Base-by-base conservation (phyloP, 2,888 invertebrate genomes). In the Ochropleura leucogaster region DNA sequence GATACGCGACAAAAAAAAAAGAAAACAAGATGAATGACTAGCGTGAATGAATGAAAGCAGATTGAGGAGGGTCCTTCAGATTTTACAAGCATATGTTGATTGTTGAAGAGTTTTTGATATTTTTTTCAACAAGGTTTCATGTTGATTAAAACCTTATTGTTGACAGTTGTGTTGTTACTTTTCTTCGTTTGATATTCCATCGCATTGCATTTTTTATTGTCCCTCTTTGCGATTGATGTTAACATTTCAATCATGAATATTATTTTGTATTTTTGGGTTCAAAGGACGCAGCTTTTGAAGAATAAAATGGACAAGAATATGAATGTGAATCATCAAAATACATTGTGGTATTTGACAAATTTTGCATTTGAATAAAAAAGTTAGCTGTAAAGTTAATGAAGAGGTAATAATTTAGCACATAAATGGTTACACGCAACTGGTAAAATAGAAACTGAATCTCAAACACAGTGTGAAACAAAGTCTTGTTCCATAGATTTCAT, bases 21-120 rank as follows among this genome's bases (percentile, higher is more conserved):
- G 90, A 91, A 93, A 93, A 93, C 93, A 94, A 94, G 94, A 94
- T 93, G 91, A 92, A 95, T 95, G 94, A 91, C 91, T 89, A 69
- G 85, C 74, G 82, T 74, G 89, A 87, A 88, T 87, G 88, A 85
- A 87, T 88, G 72, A 76, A 84, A 69, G 70, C 77, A 83, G 85
- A 87, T 86, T 85, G 83, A 30, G 30, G 78, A 89, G 88, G 87
- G 87, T 83, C 83, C 77, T 84, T 77, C 79, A 81, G 74, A 80
- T 77, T 83, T 80, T 44, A 62, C 77, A 76, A 72, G 81, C 83
- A 81, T 80, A 80, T 85, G 81, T 83, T 79, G 60, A 71, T 79
- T 85, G 81, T 83, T 79, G 60, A 71, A 80, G 55, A 59, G 70
- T 42, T 60, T 68, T 78, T 75, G 59, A 78, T 76, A 66, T 73